Evolutionary conservation across 2,888 invertebrate genomes (phyloP), one percentile per base, ranked within the genome.

Genomic region (Noctua janthina): DNA sequence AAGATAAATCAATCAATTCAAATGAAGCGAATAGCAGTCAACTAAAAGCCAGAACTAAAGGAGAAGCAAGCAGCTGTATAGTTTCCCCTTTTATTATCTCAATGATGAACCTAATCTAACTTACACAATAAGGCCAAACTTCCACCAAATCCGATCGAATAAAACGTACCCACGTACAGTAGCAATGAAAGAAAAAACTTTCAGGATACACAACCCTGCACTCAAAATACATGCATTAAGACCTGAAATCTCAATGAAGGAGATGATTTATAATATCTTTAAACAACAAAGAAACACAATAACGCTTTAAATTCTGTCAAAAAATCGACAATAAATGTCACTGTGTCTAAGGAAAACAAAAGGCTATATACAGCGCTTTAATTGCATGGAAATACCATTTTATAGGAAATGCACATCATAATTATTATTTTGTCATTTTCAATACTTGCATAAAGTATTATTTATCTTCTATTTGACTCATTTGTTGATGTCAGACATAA

Each of bases 401-500:
- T 74, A 76, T 66, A 62, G 56, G 29, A 70, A 70, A 69, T 56
- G 54, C n/a, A 59, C 67, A 74, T 64, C 13, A 76, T 70, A 67
- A 54, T 62, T 74, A 29, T 49, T 49, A 29, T 46, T 46, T 29
- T 59, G 39, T 43, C 54, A 62, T 69, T 74, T 59, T 77, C 20
- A 56, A 74, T 51, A 29, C 35, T 69, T 62, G 39, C 66, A 23
- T 71, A 59, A 15, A 51, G 23, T 59, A 82, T 79, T 54, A 49
- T 62, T 75, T 66, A 83, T 75, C 49, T 67, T 56, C 2, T 23
- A 51, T 71, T 86, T 86, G 67, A 84, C 56, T 84, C 74, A 83
- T 84, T 71, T 64, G 71, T 72, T 84, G 59, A 79, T 67, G 75
- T 35, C 62, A 20, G 56, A 67, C 56, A 59, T 68, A 74, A 82